phyloP scores from a whole-genome alignment of 2,888 invertebrate species.

The Hetaerina titia region DNA sequence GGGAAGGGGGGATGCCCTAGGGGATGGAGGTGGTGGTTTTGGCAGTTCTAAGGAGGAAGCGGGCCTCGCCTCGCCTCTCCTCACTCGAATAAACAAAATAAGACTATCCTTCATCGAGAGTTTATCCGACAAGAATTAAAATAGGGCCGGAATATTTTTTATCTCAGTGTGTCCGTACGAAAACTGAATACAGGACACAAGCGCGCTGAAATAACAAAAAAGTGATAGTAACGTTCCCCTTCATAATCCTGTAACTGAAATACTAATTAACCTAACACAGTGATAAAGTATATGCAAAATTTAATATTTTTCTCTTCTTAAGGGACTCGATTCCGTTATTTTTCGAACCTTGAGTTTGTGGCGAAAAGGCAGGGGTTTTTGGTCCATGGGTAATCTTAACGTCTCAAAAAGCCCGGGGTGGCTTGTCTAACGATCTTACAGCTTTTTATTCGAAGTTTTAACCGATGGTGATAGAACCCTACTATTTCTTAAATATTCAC shows the following conservation, averaged over 20 bases:
- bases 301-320: background rate
- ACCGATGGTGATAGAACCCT: too few relatives aligned
- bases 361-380: too few relatives aligned
- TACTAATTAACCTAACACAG: background rate
- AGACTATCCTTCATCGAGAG: constrained; percentile 39
- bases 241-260: background rate
- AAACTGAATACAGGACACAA: background rate
- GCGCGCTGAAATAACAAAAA: background rate
- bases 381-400: too few relatives aligned
- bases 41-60: too few relatives aligned
- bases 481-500: too few relatives aligned
- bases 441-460: too few relatives aligned
- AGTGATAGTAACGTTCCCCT: background rate
- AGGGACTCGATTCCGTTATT: background rate
- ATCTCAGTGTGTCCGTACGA: background rate
- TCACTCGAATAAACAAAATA: constrained; percentile 33
- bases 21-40: too few relatives aligned
- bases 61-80: background rate
- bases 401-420: too few relatives aligned
- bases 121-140: background rate
- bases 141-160: background rate
- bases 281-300: background rate
- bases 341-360: background rate
- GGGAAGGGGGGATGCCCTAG: background rate
- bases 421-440: too few relatives aligned